Evolutionary conservation across 2,797 vertebrate genomes (phyloP), one percentile per base, ranked within the genome.

Genomic region (Tamandua tetradactyla): DNA sequence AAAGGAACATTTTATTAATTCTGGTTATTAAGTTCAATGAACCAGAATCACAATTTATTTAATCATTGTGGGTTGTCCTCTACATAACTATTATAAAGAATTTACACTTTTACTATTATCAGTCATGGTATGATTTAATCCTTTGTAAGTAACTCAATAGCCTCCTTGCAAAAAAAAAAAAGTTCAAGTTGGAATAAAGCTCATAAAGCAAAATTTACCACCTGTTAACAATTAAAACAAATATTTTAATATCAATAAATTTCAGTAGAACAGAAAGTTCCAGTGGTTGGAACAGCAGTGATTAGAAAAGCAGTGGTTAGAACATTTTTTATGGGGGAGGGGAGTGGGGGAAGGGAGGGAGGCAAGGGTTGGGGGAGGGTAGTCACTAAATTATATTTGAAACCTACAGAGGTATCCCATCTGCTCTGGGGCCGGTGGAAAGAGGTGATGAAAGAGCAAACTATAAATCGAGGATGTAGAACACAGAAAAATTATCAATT

Each of bases 211-310:
- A 87, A 52, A 76, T 69, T 87, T 89, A 75, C 75, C 79, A 95
- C 47, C 47, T 83, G 84, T n/a, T 62, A 93, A 75, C 79, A 87
- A 94, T 89, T 47, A 89, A 89, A 86, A 78, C 75, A 93, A 94
- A 89, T 91, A 83, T 92, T 92, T 96, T 84, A 92, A 87, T 66
- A 89, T 69, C 79, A 89, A 88, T 88, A 69, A 83, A 83, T 90
- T 42, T 95, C 84, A 66, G 47, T 30, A 69, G 74, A 79, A 91
- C 83, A 91, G 74, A 75, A 96, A 97, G 90, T 91, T 69, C 82
- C 55, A 71, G 82, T 62, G 91, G 88, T 69, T 71, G 93, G 80
- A 55, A 78, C 44, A 57, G 72, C 59, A 59, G 47, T 71, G 59
- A 92, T 57, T 62, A 68, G 81, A 90, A 89, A 75, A 92, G 81